Conservation (phyloP, 2,888 invertebrate species). For the Scaptomyza cyrtandrae region DNA sequence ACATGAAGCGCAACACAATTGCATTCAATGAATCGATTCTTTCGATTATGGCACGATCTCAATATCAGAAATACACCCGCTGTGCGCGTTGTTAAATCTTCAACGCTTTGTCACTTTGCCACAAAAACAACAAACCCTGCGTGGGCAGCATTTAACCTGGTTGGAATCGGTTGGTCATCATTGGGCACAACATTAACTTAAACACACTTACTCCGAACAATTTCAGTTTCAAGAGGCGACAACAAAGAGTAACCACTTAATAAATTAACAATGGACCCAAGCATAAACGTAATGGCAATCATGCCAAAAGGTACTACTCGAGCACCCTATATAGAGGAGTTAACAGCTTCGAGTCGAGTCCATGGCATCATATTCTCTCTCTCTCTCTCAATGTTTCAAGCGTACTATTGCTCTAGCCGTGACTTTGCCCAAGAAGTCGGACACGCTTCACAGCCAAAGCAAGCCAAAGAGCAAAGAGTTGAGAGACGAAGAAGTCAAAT, state of each 20-base stretch:
- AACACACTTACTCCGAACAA: not conserved
- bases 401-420: constrained; percentile 68
- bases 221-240: constrained; percentile 49
- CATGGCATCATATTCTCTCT: constrained; percentile 45
- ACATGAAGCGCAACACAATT: constrained; percentile 54
- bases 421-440: constrained; percentile 71
- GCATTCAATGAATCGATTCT: constrained; percentile 43
- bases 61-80: constrained; percentile 41
- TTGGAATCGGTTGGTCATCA: constrained; percentile 35
- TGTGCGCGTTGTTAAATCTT: constrained; percentile 54
- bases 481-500: not conserved
- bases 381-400: constrained; percentile 43
- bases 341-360: constrained; percentile 10
- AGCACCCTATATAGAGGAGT: not conserved
- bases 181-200: not conserved
- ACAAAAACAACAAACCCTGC: constrained; percentile 25
- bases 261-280: constrained; percentile 74
- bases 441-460: constrained; percentile 57
- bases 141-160: constrained; percentile 62
- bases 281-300: constrained; percentile 63
- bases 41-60: constrained; percentile 13
- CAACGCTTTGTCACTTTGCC: constrained; percentile 49
- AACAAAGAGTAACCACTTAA: constrained; percentile 75
- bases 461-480: constrained; percentile 5
- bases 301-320: constrained; percentile 20